Conservation (phyloP, 2,113 vertebrate species). For the Ginglymostoma cirratum region DNA sequence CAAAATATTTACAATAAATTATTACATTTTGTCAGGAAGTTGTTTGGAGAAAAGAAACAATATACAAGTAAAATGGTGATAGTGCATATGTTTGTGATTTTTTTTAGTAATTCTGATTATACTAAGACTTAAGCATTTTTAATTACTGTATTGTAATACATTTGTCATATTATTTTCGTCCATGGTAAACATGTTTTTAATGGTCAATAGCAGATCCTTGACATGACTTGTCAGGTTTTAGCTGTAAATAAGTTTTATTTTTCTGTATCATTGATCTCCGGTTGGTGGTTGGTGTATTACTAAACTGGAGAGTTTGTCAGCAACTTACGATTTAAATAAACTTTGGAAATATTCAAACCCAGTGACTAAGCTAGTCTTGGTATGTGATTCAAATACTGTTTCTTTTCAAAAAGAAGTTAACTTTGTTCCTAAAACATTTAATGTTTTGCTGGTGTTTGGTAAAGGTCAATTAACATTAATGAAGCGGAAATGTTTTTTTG, state of each 20-base stretch:
- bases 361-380: background rate
- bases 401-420: background rate
- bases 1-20: background rate
- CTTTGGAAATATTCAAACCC: background rate
- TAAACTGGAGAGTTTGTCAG: background rate
- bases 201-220: background rate
- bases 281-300: background rate
- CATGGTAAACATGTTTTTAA: background rate
- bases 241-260: background rate
- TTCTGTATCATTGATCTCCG: background rate
- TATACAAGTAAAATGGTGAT: background rate
- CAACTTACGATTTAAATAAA: background rate
- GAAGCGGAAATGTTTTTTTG: background rate
- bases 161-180: background rate
- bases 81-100: background rate
- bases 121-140: background rate
- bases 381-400: background rate
- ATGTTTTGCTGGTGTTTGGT: background rate
- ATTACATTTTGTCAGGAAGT: background rate
- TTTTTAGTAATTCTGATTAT: background rate
- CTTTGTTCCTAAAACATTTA: background rate
- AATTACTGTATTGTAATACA: background rate
- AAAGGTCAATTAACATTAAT: background rate
- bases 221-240: background rate
- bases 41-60: background rate